Conservation (phyloP, 2,888 invertebrate species). For the Oligia fasciuncula region DNA sequence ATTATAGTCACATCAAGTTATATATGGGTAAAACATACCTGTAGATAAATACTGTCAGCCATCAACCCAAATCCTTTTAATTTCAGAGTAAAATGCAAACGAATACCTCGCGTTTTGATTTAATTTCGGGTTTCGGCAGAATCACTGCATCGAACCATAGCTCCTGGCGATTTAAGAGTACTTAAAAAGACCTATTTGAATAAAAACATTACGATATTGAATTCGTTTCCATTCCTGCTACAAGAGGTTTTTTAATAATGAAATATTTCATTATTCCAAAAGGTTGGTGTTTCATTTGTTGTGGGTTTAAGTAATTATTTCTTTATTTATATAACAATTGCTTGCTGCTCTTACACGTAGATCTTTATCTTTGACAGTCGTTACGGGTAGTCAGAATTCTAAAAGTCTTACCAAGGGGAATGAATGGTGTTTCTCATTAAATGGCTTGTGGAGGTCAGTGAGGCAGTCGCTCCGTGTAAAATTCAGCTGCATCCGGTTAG, state of each 20-base stretch:
- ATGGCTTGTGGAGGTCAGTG: too few species aligned
- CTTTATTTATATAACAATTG: not conserved
- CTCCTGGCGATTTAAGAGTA: constrained; percentile 35
- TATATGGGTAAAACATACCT: not conserved
- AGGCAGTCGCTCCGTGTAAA: too few species aligned
- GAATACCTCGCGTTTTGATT: constrained; percentile 20
- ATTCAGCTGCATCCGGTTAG: not conserved
- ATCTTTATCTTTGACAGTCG: not conserved
- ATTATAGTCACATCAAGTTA: not conserved
- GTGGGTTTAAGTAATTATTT: not conserved
- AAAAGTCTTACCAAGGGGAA: too few species aligned
- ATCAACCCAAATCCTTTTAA: constrained; percentile 6
- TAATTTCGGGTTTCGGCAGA: constrained; percentile 30
- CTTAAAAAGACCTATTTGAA: constrained; percentile 39
- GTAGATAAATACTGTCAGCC: not conserved
- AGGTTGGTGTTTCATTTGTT: not conserved
- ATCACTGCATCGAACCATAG: constrained; percentile 11
- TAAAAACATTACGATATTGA: constrained; percentile 50
- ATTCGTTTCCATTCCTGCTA: constrained; percentile 25
- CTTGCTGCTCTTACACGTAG: not conserved
- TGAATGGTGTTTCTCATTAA: too few species aligned
- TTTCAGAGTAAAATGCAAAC: constrained; percentile 14
- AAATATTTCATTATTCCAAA: constrained; percentile 26
- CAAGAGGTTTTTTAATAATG: constrained; percentile 31
- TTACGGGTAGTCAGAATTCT: not conserved